Percentiles rank a stretch among this genome's conserved stretches.
Conservation (phyloP, 2,888 invertebrate genomes). For the Augiades crinisus region DNA sequence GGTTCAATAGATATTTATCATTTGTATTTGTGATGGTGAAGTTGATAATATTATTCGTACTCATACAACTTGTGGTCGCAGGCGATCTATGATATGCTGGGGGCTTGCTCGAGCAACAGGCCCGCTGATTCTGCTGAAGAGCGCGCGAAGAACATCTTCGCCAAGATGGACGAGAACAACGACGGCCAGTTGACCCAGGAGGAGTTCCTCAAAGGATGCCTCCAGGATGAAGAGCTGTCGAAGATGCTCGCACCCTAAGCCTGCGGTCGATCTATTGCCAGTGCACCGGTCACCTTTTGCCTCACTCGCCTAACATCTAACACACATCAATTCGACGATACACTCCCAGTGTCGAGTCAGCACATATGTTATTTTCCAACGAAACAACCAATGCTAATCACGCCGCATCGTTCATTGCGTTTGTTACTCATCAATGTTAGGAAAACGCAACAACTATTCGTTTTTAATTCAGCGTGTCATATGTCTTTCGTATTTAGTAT, state of each 20-base stretch:
- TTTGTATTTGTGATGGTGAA: not conserved
- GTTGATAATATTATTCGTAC: not conserved
- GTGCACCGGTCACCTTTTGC: constrained; percentile 38
- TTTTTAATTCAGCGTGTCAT: constrained; percentile 11
- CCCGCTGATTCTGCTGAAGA: constrained; percentile 98
- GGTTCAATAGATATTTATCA: no score
- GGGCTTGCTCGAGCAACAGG: constrained; percentile 96
- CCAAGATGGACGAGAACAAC: constrained; percentile 99
- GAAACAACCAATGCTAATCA: constrained; percentile 30
- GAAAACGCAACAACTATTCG: not conserved
- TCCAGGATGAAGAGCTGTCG: constrained; percentile 97
- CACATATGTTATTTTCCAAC: constrained; percentile 26
- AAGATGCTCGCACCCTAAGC: constrained; percentile 96
- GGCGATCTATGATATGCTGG: constrained; percentile 99
- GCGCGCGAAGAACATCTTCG: constrained; percentile 99
- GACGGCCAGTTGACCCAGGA: constrained; percentile 99
- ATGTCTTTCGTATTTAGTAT: constrained; percentile 3
- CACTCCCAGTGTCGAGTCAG: constrained; percentile 15
- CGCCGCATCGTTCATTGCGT: constrained; percentile 3
- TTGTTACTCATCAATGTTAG: constrained; percentile 5
- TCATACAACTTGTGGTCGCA: constrained; percentile 63
- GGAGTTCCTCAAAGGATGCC: constrained; percentile 98
- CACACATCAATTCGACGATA: constrained; percentile 51
- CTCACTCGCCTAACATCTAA: constrained; percentile 43
- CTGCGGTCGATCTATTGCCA: constrained; percentile 32